Percentiles rank a stretch among this genome's conserved stretches.
Evolutionary conservation across 2,797 vertebrate species (phyloP).

Genomic region (Cottoperca gobio): DNA sequence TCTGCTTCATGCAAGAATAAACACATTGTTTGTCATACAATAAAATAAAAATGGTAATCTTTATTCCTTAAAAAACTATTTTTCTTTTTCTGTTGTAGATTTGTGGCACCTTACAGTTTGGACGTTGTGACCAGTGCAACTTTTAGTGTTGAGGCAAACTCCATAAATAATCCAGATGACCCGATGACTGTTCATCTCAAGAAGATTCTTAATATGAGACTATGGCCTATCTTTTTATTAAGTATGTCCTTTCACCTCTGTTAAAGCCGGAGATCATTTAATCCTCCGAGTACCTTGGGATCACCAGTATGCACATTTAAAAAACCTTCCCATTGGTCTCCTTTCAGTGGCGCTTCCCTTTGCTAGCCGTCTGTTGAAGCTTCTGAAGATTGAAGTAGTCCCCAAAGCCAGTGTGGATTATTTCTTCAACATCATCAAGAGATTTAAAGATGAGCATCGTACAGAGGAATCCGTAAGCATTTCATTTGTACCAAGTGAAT

Average conservation of each 20-base stretch:
- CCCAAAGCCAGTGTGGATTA: constrained; percentile 64
- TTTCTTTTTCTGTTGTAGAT: constrained; percentile 65
- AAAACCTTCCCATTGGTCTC: constrained; percentile 1
- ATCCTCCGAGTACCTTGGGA: neutral
- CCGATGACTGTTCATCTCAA: constrained; percentile 80
- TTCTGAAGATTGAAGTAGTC: constrained; percentile 71
- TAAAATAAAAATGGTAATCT: neutral
- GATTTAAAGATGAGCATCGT: constrained; percentile 80
- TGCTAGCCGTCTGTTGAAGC: constrained; percentile 43
- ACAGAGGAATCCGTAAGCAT: constrained; percentile 54
- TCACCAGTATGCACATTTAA: neutral
- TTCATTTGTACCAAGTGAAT: neutral
- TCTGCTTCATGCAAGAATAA: neutral
- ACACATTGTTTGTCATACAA: neutral
- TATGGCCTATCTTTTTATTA: constrained; percentile 50
- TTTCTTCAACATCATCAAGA: constrained; percentile 76
- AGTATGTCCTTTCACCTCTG: constrained; percentile 61
- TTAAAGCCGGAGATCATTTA: neutral
- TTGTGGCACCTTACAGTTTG: constrained; percentile 86
- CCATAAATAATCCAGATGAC: constrained; percentile 86
- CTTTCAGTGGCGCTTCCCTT: constrained; percentile 83
- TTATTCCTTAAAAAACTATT: neutral
- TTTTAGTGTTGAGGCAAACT: constrained; percentile 86
- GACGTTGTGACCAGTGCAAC: constrained; percentile 87
- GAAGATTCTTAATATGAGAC: constrained; percentile 80